Base-by-base conservation (phyloP, 2,797 vertebrate species). In the Valencia hispanica region DNA sequence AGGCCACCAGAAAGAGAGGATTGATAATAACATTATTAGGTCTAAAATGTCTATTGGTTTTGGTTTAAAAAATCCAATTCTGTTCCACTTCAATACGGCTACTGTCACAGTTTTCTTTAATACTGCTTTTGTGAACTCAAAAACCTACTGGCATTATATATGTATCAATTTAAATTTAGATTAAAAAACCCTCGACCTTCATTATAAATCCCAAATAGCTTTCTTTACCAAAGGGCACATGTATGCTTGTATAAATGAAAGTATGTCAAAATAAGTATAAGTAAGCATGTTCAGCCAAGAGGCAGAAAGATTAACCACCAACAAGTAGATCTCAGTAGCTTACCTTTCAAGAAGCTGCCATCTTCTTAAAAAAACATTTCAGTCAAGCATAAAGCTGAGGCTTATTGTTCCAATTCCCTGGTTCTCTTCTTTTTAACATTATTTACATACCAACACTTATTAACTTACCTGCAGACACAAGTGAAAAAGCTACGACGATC, bases 381-480 rank as follows among this genome's bases (percentile, higher is more conserved):
- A 68, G 65, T 17, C 65, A 68, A 43, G 25, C 65, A 43, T 45
- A 68, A 0, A 30, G 15, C 0, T 41, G 53, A 1, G 1, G 20
- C 1, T 34, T 34, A 18, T 18, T 17, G 0, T 48, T 6, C 30
- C 25, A 32, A 45, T 10, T 17, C 1, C 5, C 47, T 17, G 22
- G 0, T 32, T 74, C 20, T 55, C 20, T 50, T 48, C 6, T 12
- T 59, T 30, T 3, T 2, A 32, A 25, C 41, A 30, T 69, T 73
- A 1, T 32, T 5, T n/a, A 7, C 30, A 3, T 12, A 17, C 6
- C 15, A 30, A 82, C 50, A 66, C 14, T 73, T 48, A 17, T 68
- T 20, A 10, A 93, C 94, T 93, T 72, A 95, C 93, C 76, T 14
- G 30, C 25, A 72, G 30, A 30, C 11, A 82, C 0, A 10, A 93